A percentile compares a stretch with the other conserved stretches of the same genome.
phyloP scores from a whole-genome alignment of 35 echinoderm and acorn worm species.

The Heliocidaris erythrogramma region DNA sequence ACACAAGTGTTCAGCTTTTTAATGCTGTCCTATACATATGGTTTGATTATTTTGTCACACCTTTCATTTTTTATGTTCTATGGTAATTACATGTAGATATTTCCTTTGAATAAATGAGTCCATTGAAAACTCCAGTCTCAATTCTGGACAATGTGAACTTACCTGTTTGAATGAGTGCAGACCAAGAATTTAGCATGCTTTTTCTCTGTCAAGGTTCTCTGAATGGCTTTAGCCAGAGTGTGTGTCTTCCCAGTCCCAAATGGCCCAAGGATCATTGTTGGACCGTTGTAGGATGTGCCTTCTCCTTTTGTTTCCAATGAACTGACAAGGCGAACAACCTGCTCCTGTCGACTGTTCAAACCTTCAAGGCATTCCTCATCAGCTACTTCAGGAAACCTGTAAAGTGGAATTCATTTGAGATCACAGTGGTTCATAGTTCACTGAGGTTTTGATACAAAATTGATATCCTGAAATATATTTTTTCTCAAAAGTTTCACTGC shows the following conservation, averaged over 20 bases:
- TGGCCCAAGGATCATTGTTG: conserved; percentile 74
- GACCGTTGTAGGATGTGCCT: conserved; percentile 6
- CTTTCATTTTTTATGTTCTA: no score
- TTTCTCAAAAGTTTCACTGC: no score
- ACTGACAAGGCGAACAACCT: conserved; percentile 24
- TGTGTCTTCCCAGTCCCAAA: conserved; percentile 89
- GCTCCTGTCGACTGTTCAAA: conserved; percentile 40
- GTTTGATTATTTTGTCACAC: no score
- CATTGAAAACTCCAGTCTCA: no score
- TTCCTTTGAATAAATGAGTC: no score
- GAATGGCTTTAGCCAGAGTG: conserved; percentile 65
- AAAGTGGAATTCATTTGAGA: background rate
- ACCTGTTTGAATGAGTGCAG: conserved; percentile 94
- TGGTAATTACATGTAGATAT: no score
- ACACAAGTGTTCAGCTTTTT: no score
- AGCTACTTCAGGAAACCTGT: conserved; percentile 24
- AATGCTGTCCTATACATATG: no score
- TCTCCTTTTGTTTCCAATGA: background rate
- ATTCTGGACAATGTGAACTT: background rate
- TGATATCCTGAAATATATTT: background rate
- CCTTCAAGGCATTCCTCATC: background rate
- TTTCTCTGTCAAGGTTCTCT: conserved; percentile 45
- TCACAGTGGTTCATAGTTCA: no score
- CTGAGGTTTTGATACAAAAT: background rate
- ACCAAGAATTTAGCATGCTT: conserved; percentile 68